Evolutionary conservation across 2,888 invertebrate genomes (phyloP), one percentile per base, ranked within the genome.

Genomic region (Aphodius granarius): DNA sequence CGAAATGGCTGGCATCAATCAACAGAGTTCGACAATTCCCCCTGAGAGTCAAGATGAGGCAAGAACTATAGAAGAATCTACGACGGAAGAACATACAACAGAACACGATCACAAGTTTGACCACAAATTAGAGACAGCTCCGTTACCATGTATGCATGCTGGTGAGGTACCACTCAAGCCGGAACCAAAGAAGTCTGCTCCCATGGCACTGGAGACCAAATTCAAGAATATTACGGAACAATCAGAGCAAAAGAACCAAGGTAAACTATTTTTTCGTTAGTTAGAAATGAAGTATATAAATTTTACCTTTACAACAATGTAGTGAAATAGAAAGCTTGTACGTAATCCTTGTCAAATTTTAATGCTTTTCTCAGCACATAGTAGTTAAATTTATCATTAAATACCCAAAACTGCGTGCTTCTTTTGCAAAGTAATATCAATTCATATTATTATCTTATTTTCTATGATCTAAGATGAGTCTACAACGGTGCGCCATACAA

Each of bases 151-250:
- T 3, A 17, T 22, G 23, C 17, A 22, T 22, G 72, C 43, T 19
- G 63, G n/a, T 17, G 72, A 17, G 9, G 17, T 17, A 13, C 5
- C 66, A 22, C 23, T 3, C 3, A 22, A 22, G 9, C 1, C 23
- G 20, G 21, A 66, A 20, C 21, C 9, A 21, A 5, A 66, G 17
- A 13, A 66, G 3, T 66, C 2, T 5, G 15, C n/a, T 5, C 65
- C 65, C 63, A 77, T n/a, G n/a, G 23, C 3, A 43, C 23, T 71
- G 23, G 43, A 23, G 22, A 43, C n/a, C n/a, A n/a, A n/a, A n/a
- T n/a, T n/a, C n/a, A n/a, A n/a, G n/a, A n/a, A n/a, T n/a, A n/a
- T n/a, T n/a, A n/a, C n/a, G n/a, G n/a, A n/a, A n/a, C n/a, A n/a
- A n/a, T n/a, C n/a, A n/a, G n/a, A n/a, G n/a, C n/a, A n/a, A n/a